Base-by-base conservation (phyloP, 2,888 invertebrate genomes). In the Himalopsyche tibetana region DNA sequence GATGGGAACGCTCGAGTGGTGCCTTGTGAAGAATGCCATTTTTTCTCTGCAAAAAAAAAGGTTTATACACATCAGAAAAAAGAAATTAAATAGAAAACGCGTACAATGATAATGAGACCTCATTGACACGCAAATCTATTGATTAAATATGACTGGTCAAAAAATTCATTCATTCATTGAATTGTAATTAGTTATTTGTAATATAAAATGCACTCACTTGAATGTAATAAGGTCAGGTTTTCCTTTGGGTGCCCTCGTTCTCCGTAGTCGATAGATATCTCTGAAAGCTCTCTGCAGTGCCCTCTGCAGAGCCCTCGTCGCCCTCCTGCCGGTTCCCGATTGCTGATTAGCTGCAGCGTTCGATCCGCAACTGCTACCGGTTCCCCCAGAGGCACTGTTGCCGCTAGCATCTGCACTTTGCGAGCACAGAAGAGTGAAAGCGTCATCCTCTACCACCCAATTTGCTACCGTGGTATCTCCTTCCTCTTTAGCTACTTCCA, bases 21-120 rank as follows among this genome's bases (percentile, higher is more conserved):
- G 95, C 89, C 96, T 95, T 0, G 98, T 98, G 92, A 99, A 98
- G 93, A 98, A 99, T 74, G 98, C 98, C 96, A 99, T 98, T 93
- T 98, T 98, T 93, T 98, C 98, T 93, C 98, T 98, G 93, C 51
- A 93, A 93, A 90, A 89, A 89, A 89, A 89, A 88, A 45, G 6
- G 9, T 42, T 42, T 42, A 84, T 82, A 55, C 6, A 40, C 51
- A 42, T 82, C 40, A 79, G 40, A 80, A 38, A 42, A 8, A 45
- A 28, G 38, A 38, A 80, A 80, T 5, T 38, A 15, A 11, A 80
- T 80, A n/a, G 38, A 12, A n/a, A 19, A 19, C 19, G 4, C 12
- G n/a, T 19, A n/a, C 74, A 8, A 17, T 36, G 6, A 19, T 12
- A 74, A 36, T 12, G 28, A 9, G 5, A 36, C 38, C 74, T 19